These are phyloP conservation scores for Lasioglossum pauxillum DNA, from an alignment of 2,888 invertebrate species.

Conservation along the genomic window DNA sequence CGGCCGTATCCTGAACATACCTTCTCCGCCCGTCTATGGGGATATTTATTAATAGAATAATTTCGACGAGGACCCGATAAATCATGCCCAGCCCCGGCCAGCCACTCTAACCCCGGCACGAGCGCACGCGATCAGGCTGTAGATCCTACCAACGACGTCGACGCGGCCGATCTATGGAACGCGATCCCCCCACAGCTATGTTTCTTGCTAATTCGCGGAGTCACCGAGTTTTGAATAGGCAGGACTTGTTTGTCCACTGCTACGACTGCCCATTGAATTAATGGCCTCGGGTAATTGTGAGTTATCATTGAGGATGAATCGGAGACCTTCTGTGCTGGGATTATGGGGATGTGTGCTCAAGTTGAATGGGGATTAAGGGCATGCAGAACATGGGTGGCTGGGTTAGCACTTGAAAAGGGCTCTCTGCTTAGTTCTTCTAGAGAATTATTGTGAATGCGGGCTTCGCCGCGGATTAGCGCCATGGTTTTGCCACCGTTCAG, in stretches of 20 bases:
- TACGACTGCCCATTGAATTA: neutral
- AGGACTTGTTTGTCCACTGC: conserved; percentile 9
- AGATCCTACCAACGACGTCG: conserved; percentile 26
- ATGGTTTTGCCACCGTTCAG: neutral
- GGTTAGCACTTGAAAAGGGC: neutral
- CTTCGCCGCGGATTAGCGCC: neutral
- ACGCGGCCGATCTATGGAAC: conserved; percentile 33
- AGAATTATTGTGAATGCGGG: neutral
- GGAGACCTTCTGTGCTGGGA: neutral
- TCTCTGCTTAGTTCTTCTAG: neutral
- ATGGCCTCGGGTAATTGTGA: conserved; percentile 23
- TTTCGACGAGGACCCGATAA: conserved; percentile 51
- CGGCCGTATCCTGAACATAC: conserved; percentile 48
- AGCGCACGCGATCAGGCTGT: conserved; percentile 42
- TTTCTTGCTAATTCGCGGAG: conserved; percentile 38
- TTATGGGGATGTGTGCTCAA: neutral
- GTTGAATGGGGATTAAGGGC: neutral
- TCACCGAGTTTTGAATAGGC: conserved; percentile 39
- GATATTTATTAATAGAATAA: conserved; percentile 58
- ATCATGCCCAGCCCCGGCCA: conserved; percentile 13
- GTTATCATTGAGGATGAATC: neutral
- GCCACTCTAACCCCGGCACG: conserved; percentile 11
- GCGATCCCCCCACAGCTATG: conserved; percentile 27
- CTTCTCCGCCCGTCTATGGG: conserved; percentile 36
- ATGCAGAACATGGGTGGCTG: neutral